Conservation (phyloP, 2,888 invertebrate species). For the Dysmachus trigonus region DNA sequence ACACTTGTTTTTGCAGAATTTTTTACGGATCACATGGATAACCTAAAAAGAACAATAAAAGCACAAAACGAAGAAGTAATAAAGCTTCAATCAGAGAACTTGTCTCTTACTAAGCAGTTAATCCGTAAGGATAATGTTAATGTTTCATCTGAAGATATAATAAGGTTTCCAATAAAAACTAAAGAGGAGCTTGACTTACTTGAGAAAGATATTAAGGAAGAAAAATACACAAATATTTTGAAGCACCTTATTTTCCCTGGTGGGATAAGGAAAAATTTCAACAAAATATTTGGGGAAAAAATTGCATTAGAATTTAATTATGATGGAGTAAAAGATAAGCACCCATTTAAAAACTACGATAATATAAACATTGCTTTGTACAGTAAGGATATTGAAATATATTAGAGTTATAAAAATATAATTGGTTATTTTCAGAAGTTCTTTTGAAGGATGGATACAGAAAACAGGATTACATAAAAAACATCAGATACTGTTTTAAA, state of each 20-base stretch:
- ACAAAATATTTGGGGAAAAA: neutral
- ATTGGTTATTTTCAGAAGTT: neutral
- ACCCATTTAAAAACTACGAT: neutral
- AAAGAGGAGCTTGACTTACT: neutral
- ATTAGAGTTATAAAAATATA: neutral
- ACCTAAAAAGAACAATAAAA: too few species aligned
- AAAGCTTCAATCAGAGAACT: neutral
- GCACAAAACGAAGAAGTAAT: too few species aligned
- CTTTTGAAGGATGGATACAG: neutral
- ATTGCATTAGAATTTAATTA: neutral
- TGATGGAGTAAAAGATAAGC: neutral
- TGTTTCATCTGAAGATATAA: neutral
- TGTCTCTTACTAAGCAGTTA: neutral
- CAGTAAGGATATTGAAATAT: neutral
- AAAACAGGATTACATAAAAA: neutral
- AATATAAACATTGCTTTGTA: neutral
- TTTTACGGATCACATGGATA: too few species aligned
- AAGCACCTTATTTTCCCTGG: neutral
- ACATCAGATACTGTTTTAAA: neutral
- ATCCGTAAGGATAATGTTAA: neutral
- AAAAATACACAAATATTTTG: neutral
- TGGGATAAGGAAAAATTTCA: neutral
- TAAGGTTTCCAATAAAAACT: neutral
- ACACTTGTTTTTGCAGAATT: too few species aligned
- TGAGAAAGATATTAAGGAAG: constrained; percentile 3